A percentile compares a stretch with the other conserved stretches of the same genome.
phyloP scores from a whole-genome alignment of 2,113 vertebrate species.

The Corydoras maculifer region DNA sequence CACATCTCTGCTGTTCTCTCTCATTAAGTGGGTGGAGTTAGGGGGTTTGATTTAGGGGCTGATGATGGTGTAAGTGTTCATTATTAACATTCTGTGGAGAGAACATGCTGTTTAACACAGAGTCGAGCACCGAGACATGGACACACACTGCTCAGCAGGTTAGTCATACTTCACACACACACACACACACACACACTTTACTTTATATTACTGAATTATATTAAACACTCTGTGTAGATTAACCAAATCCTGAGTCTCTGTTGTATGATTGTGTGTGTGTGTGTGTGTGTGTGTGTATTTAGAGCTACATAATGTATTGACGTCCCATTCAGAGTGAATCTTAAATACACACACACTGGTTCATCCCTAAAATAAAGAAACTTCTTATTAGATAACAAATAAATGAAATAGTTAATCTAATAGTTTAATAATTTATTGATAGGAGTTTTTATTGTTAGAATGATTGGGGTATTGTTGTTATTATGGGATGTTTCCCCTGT shows the following conservation, averaged over 20 bases:
- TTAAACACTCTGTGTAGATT: too few relatives aligned
- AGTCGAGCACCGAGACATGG: slow-evolving; percentile 1
- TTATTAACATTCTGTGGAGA: neutral
- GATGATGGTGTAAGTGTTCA: neutral
- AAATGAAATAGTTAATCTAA: neutral
- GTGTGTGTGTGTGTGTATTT: neutral
- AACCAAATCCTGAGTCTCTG: too few relatives aligned
- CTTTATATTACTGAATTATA: neutral
- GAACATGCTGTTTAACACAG: neutral
- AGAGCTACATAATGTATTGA: neutral
- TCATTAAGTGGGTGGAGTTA: slow-evolving; percentile 14
- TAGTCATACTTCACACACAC: slow-evolving; percentile 11
- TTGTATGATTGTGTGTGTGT: neutral
- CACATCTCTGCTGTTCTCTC: neutral
- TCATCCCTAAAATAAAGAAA: too few relatives aligned
- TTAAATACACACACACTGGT: too few relatives aligned
- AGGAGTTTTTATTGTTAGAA: too few relatives aligned
- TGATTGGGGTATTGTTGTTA: too few relatives aligned
- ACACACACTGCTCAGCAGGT: slow-evolving; percentile 32
- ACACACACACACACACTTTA: slow-evolving; percentile 18
- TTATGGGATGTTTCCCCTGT: slow-evolving; percentile 17
- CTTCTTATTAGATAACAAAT: neutral
- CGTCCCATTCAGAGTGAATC: neutral
- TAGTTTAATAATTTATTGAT: too few relatives aligned
- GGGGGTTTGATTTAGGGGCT: slow-evolving; percentile 12